Base-by-base conservation (phyloP, 2,888 invertebrate genomes). In the Scaptomyza reducta region DNA sequence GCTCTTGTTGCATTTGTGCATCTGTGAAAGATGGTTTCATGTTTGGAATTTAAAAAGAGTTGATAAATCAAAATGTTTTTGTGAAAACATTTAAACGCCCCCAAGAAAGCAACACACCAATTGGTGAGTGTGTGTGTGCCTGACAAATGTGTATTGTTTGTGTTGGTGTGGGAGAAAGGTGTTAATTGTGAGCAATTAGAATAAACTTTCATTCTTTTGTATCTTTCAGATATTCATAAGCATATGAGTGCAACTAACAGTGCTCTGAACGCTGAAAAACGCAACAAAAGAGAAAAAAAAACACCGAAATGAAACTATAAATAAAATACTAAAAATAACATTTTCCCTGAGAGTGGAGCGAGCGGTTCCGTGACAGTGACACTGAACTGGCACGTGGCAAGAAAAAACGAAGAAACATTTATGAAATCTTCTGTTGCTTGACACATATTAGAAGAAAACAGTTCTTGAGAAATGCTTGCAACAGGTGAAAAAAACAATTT, bases 401-500 rank as follows among this genome's bases (percentile, higher is more conserved):
- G 27, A 46, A 47, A 42, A 55, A 70, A 70, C 2, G 27, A 49
- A 47, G 35, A 38, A 38, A 38, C 14, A 83, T 80, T 65, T 84
- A 87, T 78, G 78, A 87, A 87, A 84, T 72, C 60, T 56, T 61
- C 55, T 33, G 29, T 25, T 33, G 53, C 54, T 27, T 45, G 50
- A 41, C 60, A 45, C 56, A 61, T 33, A 50, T 46, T 44, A 42
- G 50, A 47, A 53, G 60, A 61, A 65, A 83, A 71, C 67, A 71
- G 70, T 51, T 69, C 10, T 69, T 79, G 87, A 89, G 84, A 87
- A 87, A 89, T 87, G 80, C 80, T 74, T 75, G 73, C 66, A 87
- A 79, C 87, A 87, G 89, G 89, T 87, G 87, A 89, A 89, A 85
- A 85, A 78, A 89, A 89, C 89, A 89, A 77, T 82, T 87, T 78